A percentile compares a stretch with the other conserved stretches of the same genome.
phyloP scores from a whole-genome alignment of 2,797 vertebrate genomes.

The Falco berigora region DNA sequence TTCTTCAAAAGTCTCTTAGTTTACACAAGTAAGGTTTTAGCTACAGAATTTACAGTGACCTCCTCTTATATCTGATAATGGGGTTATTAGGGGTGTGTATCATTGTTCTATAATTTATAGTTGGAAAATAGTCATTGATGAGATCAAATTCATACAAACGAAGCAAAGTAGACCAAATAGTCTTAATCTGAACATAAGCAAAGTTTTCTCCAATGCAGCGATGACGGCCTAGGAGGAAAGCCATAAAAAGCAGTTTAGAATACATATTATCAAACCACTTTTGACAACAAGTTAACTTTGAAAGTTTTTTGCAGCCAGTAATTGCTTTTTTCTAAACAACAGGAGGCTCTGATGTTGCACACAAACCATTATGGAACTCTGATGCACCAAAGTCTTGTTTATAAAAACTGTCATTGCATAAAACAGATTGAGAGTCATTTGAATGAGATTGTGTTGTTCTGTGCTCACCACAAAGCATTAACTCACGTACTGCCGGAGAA shows the following conservation, averaged over 20 bases:
- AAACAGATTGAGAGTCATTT: accelerated
- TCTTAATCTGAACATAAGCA: slow-evolving; percentile 97
- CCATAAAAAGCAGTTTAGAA: neutral
- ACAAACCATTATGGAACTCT: neutral
- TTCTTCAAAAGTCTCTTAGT: neutral
- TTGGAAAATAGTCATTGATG: slow-evolving; percentile 87
- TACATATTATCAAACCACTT: neutral
- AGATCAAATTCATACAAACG: slow-evolving; percentile 91
- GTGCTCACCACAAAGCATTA: neutral
- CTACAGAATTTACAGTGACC: slow-evolving; percentile 64
- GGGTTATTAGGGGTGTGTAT: slow-evolving; percentile 94
- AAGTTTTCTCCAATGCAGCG: slow-evolving; percentile 99
- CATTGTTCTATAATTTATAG: slow-evolving; percentile 96
- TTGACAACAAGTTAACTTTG: neutral
- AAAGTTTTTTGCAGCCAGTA: neutral
- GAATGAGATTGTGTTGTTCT: neutral
- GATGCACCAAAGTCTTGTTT: neutral
- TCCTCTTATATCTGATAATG: slow-evolving; percentile 86
- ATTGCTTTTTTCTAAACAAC: neutral
- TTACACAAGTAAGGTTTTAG: neutral
- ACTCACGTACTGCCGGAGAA: neutral
- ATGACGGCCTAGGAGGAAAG: slow-evolving; percentile 83
- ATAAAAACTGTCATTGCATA: neutral
- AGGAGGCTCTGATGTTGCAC: neutral
- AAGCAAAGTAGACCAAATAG: slow-evolving; percentile 94